Base-by-base conservation (phyloP, 2,113 vertebrate species). In the Herpetotheres cachinnans region DNA sequence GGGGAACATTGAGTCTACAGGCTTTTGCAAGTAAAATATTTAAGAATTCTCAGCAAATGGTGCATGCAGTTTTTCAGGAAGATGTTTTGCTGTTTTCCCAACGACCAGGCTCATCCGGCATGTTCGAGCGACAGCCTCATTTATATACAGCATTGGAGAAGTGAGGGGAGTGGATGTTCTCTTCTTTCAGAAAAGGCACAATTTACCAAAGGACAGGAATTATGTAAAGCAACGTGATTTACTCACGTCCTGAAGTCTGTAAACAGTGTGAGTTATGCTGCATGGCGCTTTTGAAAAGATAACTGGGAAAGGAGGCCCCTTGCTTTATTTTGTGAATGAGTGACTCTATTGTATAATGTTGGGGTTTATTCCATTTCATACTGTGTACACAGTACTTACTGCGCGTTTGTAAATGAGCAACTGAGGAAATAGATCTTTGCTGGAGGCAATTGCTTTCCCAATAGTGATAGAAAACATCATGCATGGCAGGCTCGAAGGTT, bases 381-480 rank as follows among this genome's bases (percentile, higher is more conserved):
- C 90, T 91, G 96, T 7, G 89, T 73, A 2, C 71, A 49, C 94
- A 86, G 94, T 85, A 8, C 93, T 95, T 76, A 79, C 95, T 34
- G 46, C 6, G 3, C 11, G 58, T 80, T 91, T 59, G 50, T 50
- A 59, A 97, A 91, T 40, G 93, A 94, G 96, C 91, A 88, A 54
- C 91, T 6, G 3, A 83, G 94, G 94, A 96, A 94, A 97, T 89
- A 82, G 96, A 96, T 96, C 94, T 95, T 93, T 91, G 95, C 97
- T 96, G 96, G 93, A 96, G 95, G 97, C 97, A 84, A 90, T 95
- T 95, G 85, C 95, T 95, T 96, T 95, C 93, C 94, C 95, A 82
- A 46, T 86, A 92, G 93, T 42, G 90, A 97, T 84, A 84, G 97
- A 58, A 90, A 96, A 66, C 93, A 56, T 62, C 81, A 36, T 32